A percentile compares a stretch with the other conserved stretches of the same genome.
Conservation (phyloP, 2,113 vertebrate species). For the Carettochelys insculpta region DNA sequence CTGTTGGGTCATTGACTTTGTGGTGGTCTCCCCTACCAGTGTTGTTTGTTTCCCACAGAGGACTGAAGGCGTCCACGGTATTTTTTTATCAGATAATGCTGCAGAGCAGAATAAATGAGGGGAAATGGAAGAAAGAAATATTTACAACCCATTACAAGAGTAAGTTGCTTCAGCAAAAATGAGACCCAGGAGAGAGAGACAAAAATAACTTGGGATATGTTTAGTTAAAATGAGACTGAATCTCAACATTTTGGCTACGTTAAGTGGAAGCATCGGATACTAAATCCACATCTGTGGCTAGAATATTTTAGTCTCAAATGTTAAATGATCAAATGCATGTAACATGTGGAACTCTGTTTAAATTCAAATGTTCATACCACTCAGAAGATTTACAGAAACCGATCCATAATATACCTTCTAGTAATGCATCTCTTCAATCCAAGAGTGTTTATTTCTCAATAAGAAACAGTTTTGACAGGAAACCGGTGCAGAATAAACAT, state of each 20-base stretch:
- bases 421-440: conserved; percentile 63
- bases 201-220: conserved; percentile 55
- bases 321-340: conserved; percentile 61
- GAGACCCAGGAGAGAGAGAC: conserved; percentile 2
- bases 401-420: conserved; percentile 71
- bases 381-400: conserved; percentile 75
- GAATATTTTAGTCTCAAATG: conserved; percentile 42
- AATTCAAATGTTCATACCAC: conserved; percentile 63
- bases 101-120: not conserved
- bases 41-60: not conserved
- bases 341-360: conserved; percentile 59
- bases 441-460: conserved; percentile 77
- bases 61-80: not conserved
- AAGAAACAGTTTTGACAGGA: conserved; percentile 78
- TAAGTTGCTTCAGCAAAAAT: conserved; percentile 32
- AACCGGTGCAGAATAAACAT: conserved; percentile 72
- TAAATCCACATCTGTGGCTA: conserved; percentile 40
- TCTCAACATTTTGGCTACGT: conserved; percentile 57
- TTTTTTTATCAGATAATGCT: conserved; percentile 17
- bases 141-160: conserved; percentile 3
- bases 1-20: not conserved
- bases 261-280: conserved; percentile 41
- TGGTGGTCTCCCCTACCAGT: not conserved
- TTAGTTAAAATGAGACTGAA: conserved; percentile 65
- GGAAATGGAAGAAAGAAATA: conserved; percentile 24